Percentiles rank a stretch among this genome's conserved stretches.
phyloP scores from a whole-genome alignment of 2,113 vertebrate species.

The Phaetusa simplex region DNA sequence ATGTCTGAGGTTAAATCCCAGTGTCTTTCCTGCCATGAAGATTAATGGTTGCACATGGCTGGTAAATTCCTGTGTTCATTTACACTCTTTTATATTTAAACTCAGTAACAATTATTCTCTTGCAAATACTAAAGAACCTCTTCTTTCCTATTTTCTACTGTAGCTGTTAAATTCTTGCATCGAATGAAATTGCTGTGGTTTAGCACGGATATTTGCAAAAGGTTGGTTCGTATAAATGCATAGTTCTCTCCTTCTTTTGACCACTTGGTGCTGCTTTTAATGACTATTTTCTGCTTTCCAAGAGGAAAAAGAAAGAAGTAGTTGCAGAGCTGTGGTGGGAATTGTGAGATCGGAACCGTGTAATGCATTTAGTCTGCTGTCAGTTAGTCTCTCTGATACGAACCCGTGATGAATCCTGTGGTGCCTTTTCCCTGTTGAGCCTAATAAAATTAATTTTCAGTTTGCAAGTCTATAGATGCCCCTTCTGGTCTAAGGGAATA shows the following conservation, averaged over 20 bases:
- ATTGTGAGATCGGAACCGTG: background rate
- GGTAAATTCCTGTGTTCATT: background rate
- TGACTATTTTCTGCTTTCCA: background rate
- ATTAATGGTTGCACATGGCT: background rate
- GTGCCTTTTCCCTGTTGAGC: background rate
- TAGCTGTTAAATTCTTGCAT: background rate
- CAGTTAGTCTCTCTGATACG: background rate
- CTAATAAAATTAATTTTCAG: background rate
- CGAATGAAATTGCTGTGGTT: background rate
- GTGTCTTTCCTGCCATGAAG: background rate
- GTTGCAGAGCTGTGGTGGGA: background rate
- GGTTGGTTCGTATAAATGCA: accelerated
- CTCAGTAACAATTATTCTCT: background rate
- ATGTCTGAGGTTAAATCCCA: background rate
- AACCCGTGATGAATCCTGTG: background rate
- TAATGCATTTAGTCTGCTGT: conserved; percentile 2
- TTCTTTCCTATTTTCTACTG: background rate
- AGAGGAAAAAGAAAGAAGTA: background rate
- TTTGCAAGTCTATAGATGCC: background rate
- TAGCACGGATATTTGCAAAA: background rate
- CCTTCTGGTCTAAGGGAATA: background rate
- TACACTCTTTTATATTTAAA: background rate
- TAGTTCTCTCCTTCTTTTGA: background rate
- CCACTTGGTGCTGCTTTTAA: background rate
- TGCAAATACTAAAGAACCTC: background rate